A percentile compares a stretch with the other conserved stretches of the same genome.
Evolutionary conservation across 2,888 invertebrate genomes (phyloP).

Genomic region (Elegia similella): DNA sequence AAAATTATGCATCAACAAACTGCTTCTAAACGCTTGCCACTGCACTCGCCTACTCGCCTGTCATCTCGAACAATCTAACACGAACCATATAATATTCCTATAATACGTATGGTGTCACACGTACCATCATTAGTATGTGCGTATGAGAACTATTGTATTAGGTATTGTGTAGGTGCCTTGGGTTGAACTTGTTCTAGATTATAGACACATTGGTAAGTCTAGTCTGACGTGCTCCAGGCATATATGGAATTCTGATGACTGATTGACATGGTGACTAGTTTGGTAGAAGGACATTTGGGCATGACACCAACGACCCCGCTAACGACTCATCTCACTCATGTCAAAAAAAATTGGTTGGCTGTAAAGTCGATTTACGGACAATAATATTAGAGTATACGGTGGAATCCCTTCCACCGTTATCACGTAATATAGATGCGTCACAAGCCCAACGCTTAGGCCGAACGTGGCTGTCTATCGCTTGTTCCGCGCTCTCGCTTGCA

Average conservation of each 20-base stretch:
- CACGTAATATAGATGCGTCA: no score
- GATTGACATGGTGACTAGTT: neutral
- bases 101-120: neutral
- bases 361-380: no score
- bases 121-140: constrained; percentile 3
- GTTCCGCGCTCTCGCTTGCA: no score
- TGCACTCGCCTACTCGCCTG: neutral
- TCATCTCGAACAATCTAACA: neutral
- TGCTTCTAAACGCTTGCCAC: no score
- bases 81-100: neutral
- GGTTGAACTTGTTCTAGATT: constrained; percentile 11
- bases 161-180: constrained; percentile 1
- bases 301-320: no score
- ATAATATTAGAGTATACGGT: no score
- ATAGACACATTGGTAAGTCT: neutral
- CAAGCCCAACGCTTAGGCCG: no score
- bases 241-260: neutral
- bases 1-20: no score
- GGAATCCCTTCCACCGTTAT: no score
- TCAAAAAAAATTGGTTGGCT: no score
- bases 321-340: no score
- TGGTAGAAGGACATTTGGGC: neutral
- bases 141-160: neutral
- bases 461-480: no score
- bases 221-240: neutral